Evolutionary conservation across 2,888 invertebrate genomes (phyloP), one percentile per base, ranked within the genome.

Genomic region (Microctonus hyperodae): DNA sequence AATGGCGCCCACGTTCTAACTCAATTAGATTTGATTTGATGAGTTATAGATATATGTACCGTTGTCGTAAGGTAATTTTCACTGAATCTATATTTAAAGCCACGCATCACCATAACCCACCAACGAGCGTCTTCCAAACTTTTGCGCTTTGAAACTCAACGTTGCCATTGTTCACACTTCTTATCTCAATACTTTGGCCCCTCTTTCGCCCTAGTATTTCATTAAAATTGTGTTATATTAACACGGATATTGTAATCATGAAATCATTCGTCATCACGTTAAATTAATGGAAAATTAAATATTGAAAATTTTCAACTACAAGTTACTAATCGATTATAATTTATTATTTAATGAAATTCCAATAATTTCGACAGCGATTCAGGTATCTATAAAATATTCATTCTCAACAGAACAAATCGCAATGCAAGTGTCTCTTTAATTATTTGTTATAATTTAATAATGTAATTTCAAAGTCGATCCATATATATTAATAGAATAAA

Each of bases 31-130:
- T 50, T 58, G 64, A 64, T 64, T 64, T 59, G 51, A 40, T 64
- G 55, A 64, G 11, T 53, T 20, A 58, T 48, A 57, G 35, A 60
- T 48, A 58, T 51, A 51, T 33, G 48, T 48, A 66, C 25, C 53
- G 51, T 58, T 23, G 35, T 63, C 37, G 44, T 23, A 53, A 28
- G 37, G 35, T 6, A 31, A 64, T 56, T 44, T 64, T 56, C 48
- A 16, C 10, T 28, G 40, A 16, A 56, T 64, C 40, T 44, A 40
- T 44, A 33, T 61, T 71, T 57, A 69, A 58, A 69, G 58, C 67
- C 68, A 65, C 64, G 58, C 67, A 65, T 69, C 68, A 66, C 71
- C 69, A 65, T 69, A 69, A 28, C 13, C 40, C 66, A 65, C 64
- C 64, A 62, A 62, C 31, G 65, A 67, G 25, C 67, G 61, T 16